Percentiles rank a stretch among this genome's conserved stretches.
These are phyloP conservation scores for Eutrigla gurnardus DNA, from an alignment of 2,797 vertebrate species.

Conservation along the genomic window DNA sequence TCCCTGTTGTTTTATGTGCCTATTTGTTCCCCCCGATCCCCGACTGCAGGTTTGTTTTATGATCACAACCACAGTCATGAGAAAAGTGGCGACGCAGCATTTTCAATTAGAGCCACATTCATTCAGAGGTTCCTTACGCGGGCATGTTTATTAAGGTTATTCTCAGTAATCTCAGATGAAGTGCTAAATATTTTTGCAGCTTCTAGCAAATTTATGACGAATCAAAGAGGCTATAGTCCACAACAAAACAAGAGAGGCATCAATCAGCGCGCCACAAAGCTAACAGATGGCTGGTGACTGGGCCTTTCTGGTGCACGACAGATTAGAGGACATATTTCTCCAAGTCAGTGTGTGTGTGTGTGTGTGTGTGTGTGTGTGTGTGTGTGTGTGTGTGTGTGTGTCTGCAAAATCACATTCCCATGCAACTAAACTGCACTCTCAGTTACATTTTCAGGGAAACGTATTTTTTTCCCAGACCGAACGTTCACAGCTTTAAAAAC, in stretches of 20 bases:
- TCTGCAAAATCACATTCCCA: neutral
- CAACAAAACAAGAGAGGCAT: slow-evolving; percentile 7
- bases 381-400: neutral
- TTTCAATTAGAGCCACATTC: slow-evolving; percentile 2
- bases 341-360: slow-evolving; percentile 2
- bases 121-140: neutral
- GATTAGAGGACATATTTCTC: slow-evolving; percentile 8
- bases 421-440: no score
- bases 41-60: slow-evolving; percentile 12
- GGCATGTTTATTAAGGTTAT: slow-evolving; percentile 2
- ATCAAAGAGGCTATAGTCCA: slow-evolving; percentile 7
- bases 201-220: neutral
- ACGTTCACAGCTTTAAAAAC: no score
- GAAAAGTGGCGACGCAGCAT: slow-evolving; percentile 11
- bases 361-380: neutral
- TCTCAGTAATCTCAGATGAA: slow-evolving; percentile 8
- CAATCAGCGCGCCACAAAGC: slow-evolving; percentile 27
- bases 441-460: no score
- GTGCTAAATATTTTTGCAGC: slow-evolving; percentile 15
- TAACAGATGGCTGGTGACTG: slow-evolving; percentile 27
- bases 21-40: slow-evolving; percentile 17
- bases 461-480: no score
- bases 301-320: slow-evolving; percentile 18
- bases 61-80: slow-evolving; percentile 1
- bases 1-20: slow-evolving; percentile 37